A percentile compares a stretch with the other conserved stretches of the same genome.
phyloP scores from a whole-genome alignment of 2,113 vertebrate genomes.

The Chaetodon auriga region DNA sequence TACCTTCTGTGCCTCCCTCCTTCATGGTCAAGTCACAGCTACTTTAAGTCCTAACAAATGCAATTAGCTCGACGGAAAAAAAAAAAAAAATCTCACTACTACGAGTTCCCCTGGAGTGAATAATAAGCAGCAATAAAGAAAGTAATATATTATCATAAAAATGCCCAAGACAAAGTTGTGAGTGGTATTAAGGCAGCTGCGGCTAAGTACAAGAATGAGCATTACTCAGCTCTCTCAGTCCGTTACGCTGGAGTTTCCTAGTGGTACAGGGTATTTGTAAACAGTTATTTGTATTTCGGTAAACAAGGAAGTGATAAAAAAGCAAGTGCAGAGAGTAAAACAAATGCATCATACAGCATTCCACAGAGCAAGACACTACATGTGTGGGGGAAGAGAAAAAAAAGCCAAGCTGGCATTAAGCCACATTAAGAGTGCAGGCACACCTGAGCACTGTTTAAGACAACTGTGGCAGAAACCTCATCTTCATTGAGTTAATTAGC shows the following conservation, averaged over 20 bases:
- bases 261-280: not conserved
- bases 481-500: conserved; percentile 83
- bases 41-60: conserved; percentile 71
- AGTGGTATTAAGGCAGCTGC: conserved; percentile 29
- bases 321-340: not conserved
- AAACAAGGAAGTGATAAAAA: conserved; percentile 18
- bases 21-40: conserved; percentile 72
- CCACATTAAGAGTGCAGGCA: conserved; percentile 46
- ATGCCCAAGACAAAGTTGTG: conserved; percentile 19
- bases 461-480: conserved; percentile 76
- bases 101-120: conserved; percentile 44
- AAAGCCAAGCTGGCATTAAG: conserved; percentile 27
- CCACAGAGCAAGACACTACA: not conserved
- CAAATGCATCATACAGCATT: not conserved
- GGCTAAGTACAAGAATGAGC: conserved; percentile 12
- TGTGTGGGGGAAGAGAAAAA: not conserved
- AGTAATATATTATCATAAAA: conserved; percentile 42
- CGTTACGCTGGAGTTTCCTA: conserved; percentile 30
- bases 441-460: conserved; percentile 77
- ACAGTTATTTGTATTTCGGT: conserved; percentile 19
- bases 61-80: conserved; percentile 64
- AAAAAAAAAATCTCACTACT: conserved; percentile 24
- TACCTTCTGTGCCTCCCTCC: conserved; percentile 65
- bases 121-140: conserved; percentile 50
- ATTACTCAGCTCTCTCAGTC: conserved; percentile 22